Evolutionary conservation across 2,797 vertebrate genomes (phyloP).

Genomic region (Sarcophilus harrisii): DNA sequence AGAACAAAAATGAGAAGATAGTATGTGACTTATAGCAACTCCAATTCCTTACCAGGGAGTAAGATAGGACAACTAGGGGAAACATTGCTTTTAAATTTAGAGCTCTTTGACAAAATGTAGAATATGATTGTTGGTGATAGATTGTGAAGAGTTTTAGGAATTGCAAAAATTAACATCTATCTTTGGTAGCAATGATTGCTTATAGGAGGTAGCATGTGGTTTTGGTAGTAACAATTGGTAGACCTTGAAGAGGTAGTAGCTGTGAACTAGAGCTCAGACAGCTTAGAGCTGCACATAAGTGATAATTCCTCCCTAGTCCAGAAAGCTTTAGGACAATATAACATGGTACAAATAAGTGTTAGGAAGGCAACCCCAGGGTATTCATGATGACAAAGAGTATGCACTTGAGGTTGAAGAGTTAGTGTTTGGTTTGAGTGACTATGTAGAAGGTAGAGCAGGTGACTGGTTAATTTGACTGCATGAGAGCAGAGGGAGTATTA

Average conservation of each 20-base stretch:
- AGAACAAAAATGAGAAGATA: too few relatives aligned
- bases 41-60: too few relatives aligned
- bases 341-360: not conserved
- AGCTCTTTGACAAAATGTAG: too few relatives aligned
- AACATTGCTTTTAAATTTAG: too few relatives aligned
- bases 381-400: not conserved
- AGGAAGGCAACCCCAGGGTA: not conserved
- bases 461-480: not conserved
- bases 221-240: not conserved
- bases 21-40: too few relatives aligned
- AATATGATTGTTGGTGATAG: too few relatives aligned
- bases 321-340: not conserved
- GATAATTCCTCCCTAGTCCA: not conserved
- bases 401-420: not conserved
- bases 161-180: not conserved
- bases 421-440: not conserved
- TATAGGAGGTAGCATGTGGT: not conserved
- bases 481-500: not conserved
- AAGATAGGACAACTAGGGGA: too few relatives aligned
- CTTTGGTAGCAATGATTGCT: not conserved
- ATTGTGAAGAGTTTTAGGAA: not conserved
- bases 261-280: not conserved
- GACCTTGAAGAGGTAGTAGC: not conserved
- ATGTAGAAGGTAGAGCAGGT: not conserved
- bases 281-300: not conserved